Evolutionary conservation across 2,888 invertebrate species (phyloP).

Genomic region (Orchesellides sinensis): DNA sequence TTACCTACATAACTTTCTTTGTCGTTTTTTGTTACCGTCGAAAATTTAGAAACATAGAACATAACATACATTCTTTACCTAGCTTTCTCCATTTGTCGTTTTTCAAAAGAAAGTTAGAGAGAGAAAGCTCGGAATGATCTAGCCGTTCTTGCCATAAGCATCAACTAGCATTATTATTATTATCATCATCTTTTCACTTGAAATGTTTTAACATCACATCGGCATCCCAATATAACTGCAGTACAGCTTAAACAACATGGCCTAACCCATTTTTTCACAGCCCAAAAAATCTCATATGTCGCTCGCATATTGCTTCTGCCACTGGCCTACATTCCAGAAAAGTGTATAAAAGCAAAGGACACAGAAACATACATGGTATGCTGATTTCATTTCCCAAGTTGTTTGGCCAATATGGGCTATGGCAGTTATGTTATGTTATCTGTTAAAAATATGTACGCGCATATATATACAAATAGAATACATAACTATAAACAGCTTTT

Average conservation of each 20-base stretch:
- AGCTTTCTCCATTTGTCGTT: no score
- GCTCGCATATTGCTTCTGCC: neutral
- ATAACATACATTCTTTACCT: no score
- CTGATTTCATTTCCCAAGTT: neutral
- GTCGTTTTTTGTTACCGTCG: neutral
- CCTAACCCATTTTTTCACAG: neutral
- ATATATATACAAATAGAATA: neutral
- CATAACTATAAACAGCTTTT: neutral
- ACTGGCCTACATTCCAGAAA: constrained; percentile 3
- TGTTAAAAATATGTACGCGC: neutral
- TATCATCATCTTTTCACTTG: constrained; percentile 37
- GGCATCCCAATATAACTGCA: neutral
- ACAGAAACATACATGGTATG: neutral
- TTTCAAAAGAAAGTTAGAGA: no score
- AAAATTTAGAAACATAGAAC: neutral
- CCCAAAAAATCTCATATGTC: neutral
- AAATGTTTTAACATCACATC: neutral
- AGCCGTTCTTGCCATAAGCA: neutral
- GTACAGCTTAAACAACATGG: neutral
- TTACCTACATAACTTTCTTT: neutral
- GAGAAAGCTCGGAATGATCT: constrained; percentile 9
- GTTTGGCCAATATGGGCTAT: no score
- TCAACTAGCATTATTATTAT: neutral
- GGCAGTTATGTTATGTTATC: no score
- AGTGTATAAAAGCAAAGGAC: neutral